Evolutionary conservation across 1,140 invertebrate genomes (phyloP).

Genomic region (Euwallacea fornicatus): DNA sequence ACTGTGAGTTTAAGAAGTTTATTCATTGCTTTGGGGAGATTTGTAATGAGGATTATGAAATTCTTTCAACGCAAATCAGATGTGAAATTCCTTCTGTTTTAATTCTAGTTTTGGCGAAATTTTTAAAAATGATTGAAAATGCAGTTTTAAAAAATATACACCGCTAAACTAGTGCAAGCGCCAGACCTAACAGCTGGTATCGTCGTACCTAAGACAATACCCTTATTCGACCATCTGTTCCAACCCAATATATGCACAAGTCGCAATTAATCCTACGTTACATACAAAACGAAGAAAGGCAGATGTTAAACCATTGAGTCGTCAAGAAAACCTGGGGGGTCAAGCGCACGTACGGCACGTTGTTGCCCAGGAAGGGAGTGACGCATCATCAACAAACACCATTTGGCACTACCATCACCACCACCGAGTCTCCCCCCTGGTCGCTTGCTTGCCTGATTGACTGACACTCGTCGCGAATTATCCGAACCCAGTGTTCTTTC

Average conservation of each 20-base stretch:
- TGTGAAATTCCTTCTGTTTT: too few species aligned
- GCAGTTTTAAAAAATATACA: too few species aligned
- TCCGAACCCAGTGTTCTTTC: background rate
- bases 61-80: too few species aligned
- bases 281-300: conserved; percentile 12
- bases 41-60: too few species aligned
- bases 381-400: conserved; percentile 26
- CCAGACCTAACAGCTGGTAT: too few species aligned
- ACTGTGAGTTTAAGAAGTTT: too few species aligned
- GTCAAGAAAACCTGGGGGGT: conserved; percentile 15
- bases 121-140: too few species aligned
- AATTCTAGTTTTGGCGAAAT: too few species aligned
- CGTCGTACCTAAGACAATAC: background rate
- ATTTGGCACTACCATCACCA: conserved; percentile 20
- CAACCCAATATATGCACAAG: background rate
- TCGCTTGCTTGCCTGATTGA: background rate
- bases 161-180: too few species aligned
- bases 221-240: conserved; percentile 14
- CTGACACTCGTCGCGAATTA: background rate
- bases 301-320: conserved; percentile 25
- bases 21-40: too few species aligned
- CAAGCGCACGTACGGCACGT: conserved; percentile 21
- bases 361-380: conserved; percentile 22
- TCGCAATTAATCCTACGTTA: too few species aligned
- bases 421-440: background rate